These are phyloP conservation scores for Tetragonula clypearis DNA, from an alignment of 1,140 invertebrate genomes.

Conservation along the genomic window DNA sequence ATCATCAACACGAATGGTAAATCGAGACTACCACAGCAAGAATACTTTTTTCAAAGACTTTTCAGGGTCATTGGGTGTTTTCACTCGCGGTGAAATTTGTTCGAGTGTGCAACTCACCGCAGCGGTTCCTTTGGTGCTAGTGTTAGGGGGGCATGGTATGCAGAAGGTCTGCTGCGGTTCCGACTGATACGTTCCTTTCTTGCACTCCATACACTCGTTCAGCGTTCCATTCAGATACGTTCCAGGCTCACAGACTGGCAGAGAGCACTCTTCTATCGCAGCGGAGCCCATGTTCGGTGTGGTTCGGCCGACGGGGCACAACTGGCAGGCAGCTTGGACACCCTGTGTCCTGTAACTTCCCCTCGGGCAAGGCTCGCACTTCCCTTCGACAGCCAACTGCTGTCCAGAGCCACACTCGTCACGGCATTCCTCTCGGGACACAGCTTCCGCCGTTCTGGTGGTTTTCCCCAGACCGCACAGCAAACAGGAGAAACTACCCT, in stretches of 20 bases:
- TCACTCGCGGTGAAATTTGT: too few relatives aligned
- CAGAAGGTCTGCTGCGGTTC: slow-evolving; percentile 94
- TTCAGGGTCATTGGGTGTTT: too few relatives aligned
- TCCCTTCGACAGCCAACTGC: slow-evolving; percentile 93
- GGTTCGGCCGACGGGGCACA: slow-evolving; percentile 94
- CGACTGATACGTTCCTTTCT: slow-evolving; percentile 96
- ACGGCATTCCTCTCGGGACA: slow-evolving; percentile 92
- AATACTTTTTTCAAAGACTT: too few relatives aligned
- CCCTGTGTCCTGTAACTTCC: slow-evolving; percentile 95
- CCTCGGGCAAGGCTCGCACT: slow-evolving; percentile 95
- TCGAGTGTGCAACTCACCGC: slow-evolving; percentile 84
- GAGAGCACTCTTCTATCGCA: slow-evolving; percentile 94
- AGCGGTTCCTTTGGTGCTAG: slow-evolving; percentile 92
- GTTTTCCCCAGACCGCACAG: slow-evolving; percentile 96
- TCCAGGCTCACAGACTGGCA: slow-evolving; percentile 93
- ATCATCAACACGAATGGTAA: too few relatives aligned
- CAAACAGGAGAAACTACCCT: slow-evolving; percentile 94
- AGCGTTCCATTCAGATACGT: slow-evolving; percentile 92
- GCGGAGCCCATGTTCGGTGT: slow-evolving; percentile 92
- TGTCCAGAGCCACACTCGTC: slow-evolving; percentile 95
- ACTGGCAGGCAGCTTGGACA: slow-evolving; percentile 92
- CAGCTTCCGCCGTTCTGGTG: slow-evolving; percentile 94
- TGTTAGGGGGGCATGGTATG: slow-evolving; percentile 94
- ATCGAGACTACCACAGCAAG: too few relatives aligned
- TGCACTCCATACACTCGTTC: slow-evolving; percentile 94